These are phyloP conservation scores for Aix galericulata DNA, from an alignment of 2,113 vertebrate species.

Conservation along the genomic window DNA sequence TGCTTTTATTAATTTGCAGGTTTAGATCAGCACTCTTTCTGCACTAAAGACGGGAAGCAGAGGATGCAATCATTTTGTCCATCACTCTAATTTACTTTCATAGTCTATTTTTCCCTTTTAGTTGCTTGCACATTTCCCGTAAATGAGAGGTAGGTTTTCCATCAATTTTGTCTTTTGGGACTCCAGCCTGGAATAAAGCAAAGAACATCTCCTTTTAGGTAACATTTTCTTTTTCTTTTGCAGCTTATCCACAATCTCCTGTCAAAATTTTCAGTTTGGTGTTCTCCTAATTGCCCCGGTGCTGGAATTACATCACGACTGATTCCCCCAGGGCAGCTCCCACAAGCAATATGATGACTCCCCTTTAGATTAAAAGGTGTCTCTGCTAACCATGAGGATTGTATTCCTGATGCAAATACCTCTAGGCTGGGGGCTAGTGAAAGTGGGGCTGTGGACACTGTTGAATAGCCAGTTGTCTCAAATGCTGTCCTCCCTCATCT, in stretches of 20 bases:
- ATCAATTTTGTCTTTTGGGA: neutral
- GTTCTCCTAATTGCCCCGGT: neutral
- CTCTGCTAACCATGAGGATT: neutral
- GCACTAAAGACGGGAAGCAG: neutral
- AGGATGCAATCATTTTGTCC: neutral
- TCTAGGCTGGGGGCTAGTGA: neutral
- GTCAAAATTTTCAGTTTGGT: neutral
- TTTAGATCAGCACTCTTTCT: neutral
- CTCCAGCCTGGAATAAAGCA: neutral
- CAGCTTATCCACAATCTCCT: neutral
- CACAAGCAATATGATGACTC: neutral
- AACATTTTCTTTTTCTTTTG: neutral
- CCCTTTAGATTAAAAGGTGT: neutral
- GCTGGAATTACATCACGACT: neutral
- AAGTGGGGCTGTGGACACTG: neutral
- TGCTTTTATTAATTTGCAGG: neutral
- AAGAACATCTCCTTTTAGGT: neutral
- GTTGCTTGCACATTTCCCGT: neutral
- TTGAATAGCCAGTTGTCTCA: neutral
- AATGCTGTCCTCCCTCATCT: neutral
- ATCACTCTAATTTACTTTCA: neutral
- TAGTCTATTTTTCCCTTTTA: neutral
- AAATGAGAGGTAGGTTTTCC: neutral
- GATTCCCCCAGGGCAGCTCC: neutral
- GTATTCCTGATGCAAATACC: neutral